Evolutionary conservation across 2,113 vertebrate species (phyloP).

Genomic region (Elephantulus edwardii): DNA sequence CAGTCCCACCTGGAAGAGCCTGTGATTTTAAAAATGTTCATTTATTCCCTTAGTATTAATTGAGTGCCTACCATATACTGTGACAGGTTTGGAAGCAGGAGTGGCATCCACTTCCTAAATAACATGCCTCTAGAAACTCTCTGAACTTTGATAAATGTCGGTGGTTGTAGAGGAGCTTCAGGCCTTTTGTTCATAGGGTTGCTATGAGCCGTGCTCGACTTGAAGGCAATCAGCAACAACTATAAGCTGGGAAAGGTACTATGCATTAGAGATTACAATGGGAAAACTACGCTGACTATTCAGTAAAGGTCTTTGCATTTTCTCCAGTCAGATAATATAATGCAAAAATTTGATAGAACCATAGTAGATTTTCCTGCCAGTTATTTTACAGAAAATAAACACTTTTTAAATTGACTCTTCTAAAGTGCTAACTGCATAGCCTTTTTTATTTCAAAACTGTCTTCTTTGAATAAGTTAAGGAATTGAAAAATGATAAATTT

Average conservation of each 20-base stretch:
- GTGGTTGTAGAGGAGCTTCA: too few relatives aligned
- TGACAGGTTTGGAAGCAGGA: too few relatives aligned
- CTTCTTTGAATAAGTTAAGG: conserved; percentile 46
- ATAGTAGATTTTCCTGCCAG: not conserved
- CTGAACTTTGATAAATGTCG: too few relatives aligned
- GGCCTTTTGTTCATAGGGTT: too few relatives aligned
- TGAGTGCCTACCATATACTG: not conserved
- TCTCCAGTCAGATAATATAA: not conserved
- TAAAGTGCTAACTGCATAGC: conserved; percentile 54
- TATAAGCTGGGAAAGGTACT: not conserved
- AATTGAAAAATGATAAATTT: conserved; percentile 56
- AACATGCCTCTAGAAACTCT: too few relatives aligned
- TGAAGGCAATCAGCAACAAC: too few relatives aligned
- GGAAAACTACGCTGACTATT: conserved; percentile 13
- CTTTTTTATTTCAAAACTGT: conserved; percentile 70
- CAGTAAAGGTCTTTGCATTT: not conserved
- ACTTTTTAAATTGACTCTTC: not conserved
- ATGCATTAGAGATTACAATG: not conserved
- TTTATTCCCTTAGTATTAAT: not conserved
- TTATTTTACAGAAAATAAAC: not conserved
- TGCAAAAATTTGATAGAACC: not conserved
- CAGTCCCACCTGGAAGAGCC: not conserved
- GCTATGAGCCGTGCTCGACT: too few relatives aligned
- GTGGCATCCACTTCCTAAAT: too few relatives aligned
- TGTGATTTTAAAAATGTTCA: not conserved